Evolutionary conservation across 2,797 vertebrate genomes (phyloP).

Genomic region (Gymnoscopelus braueri): DNA sequence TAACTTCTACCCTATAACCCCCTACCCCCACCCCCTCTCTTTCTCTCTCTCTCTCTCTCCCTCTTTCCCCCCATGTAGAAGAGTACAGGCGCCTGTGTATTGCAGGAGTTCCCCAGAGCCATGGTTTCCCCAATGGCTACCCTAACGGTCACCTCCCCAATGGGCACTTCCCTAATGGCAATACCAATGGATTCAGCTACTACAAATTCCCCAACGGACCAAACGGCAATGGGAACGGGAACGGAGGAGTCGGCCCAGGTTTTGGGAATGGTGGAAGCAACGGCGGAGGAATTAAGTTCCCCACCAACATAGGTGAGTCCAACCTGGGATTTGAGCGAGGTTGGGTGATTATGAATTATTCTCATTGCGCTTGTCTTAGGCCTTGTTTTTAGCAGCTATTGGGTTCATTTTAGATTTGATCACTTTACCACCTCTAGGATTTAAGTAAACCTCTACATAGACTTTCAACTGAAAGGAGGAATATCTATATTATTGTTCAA

Average conservation of each 20-base stretch:
- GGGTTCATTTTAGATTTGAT: background rate
- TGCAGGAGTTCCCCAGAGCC: conserved; percentile 84
- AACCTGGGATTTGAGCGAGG: background rate
- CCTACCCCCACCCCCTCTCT: no score
- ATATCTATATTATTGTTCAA: background rate
- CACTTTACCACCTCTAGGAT: background rate
- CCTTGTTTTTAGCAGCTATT: no score
- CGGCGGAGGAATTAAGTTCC: conserved; percentile 44
- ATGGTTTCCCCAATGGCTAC: conserved; percentile 77
- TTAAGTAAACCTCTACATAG: no score
- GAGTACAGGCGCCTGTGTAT: conserved; percentile 90
- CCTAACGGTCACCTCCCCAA: conserved; percentile 50
- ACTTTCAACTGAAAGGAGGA: background rate
- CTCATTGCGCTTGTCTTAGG: background rate
- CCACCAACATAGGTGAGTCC: conserved; percentile 61
- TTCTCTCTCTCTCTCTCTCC: conserved; percentile 29
- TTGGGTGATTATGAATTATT: background rate
- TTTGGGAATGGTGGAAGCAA: conserved; percentile 17
- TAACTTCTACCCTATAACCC: conserved; percentile 8
- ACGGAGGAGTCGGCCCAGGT: conserved; percentile 46
- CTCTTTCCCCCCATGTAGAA: conserved; percentile 73
- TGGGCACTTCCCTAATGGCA: conserved; percentile 66
- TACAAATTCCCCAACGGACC: conserved; percentile 66
- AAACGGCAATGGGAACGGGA: conserved; percentile 59
- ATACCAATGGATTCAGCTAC: conserved; percentile 66